These are phyloP conservation scores for Loripinus fragilis DNA, from an alignment of 2,888 invertebrate genomes.

Conservation along the genomic window DNA sequence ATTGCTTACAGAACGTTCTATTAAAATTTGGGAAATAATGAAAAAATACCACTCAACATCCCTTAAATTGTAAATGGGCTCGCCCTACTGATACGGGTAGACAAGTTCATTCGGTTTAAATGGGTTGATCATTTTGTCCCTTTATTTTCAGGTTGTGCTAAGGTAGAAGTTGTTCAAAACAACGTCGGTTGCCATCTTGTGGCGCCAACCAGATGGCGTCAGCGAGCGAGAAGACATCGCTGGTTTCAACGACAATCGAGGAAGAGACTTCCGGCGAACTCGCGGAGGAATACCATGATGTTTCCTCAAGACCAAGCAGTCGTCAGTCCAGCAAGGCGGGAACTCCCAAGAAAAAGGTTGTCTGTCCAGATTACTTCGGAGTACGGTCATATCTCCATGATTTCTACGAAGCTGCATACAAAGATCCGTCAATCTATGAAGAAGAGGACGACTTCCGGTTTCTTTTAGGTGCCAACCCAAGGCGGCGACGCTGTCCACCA, in stretches of 20 bases:
- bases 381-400: constrained; percentile 85
- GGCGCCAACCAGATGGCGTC: constrained; percentile 36
- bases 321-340: constrained; percentile 39
- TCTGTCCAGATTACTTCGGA: constrained; percentile 84
- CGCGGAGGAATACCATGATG: constrained; percentile 63
- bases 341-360: constrained; percentile 36
- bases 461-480: constrained; percentile 80
- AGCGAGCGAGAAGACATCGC: constrained; percentile 38
- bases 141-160: background rate
- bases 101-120: too few relatives aligned
- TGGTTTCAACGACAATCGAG: constrained; percentile 34
- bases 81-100: too few relatives aligned
- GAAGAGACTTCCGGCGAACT: constrained; percentile 29
- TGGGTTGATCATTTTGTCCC: too few relatives aligned
- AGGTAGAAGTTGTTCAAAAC: background rate
- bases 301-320: constrained; percentile 46
- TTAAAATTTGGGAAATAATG: too few relatives aligned
- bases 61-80: too few relatives aligned
- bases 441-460: constrained; percentile 82
- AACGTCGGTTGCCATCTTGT: background rate
- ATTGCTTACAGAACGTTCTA: too few relatives aligned
- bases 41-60: too few relatives aligned
- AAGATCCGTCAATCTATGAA: constrained; percentile 80
- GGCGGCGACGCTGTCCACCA: constrained; percentile 77
- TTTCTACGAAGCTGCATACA: constrained; percentile 82